A percentile compares a stretch with the other conserved stretches of the same genome.
These are phyloP conservation scores for Danio choprae DNA, from an alignment of 2,797 vertebrate genomes.

Conservation along the genomic window DNA sequence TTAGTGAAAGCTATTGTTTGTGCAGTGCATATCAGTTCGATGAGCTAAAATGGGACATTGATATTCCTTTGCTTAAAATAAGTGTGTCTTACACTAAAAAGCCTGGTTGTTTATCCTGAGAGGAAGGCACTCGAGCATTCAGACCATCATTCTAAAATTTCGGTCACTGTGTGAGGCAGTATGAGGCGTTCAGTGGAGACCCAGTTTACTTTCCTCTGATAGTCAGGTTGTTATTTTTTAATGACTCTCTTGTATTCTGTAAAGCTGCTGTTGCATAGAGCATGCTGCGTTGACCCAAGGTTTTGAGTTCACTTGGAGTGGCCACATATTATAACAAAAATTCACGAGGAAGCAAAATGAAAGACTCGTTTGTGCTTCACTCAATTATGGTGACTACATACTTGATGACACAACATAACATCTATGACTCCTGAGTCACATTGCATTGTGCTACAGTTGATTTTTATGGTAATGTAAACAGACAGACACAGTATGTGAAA, in stretches of 20 bases:
- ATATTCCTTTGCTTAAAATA: slow-evolving; percentile 24
- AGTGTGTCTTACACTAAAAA: slow-evolving; percentile 55
- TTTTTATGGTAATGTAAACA: not conserved
- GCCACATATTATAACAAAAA: no score
- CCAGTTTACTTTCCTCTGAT: not conserved
- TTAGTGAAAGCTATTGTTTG: slow-evolving; percentile 57
- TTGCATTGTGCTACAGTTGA: not conserved
- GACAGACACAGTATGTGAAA: not conserved
- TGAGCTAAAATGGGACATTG: slow-evolving; percentile 15
- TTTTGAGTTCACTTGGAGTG: no score
- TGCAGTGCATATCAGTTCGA: slow-evolving; percentile 1
- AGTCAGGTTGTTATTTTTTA: not conserved
- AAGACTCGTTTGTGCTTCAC: not conserved
- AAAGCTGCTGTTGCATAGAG: not conserved
- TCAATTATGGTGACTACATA: not conserved
- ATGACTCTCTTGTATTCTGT: not conserved
- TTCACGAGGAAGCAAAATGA: no score
- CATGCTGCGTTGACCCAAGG: not conserved
- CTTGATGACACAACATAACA: not conserved
- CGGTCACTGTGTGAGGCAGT: not conserved
- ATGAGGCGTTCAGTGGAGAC: not conserved
- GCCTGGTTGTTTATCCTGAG: slow-evolving; percentile 61
- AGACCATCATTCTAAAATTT: not conserved
- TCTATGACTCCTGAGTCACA: not conserved
- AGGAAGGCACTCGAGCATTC: not conserved